phyloP scores from a whole-genome alignment of 2,888 invertebrate species.

The Perdita meconis region DNA sequence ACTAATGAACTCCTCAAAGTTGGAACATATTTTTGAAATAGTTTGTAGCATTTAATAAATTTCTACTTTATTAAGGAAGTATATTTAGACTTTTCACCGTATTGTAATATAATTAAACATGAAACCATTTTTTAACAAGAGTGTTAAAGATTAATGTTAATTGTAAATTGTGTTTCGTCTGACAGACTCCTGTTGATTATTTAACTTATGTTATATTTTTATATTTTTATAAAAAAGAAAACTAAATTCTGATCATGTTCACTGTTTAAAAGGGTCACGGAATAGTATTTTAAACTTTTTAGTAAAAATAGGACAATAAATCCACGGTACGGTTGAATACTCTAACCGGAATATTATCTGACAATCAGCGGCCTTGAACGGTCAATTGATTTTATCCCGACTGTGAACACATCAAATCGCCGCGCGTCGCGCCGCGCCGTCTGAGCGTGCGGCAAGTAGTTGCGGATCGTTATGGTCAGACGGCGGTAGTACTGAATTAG shows the following conservation, averaged over 20 bases:
- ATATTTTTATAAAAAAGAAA: too few relatives aligned
- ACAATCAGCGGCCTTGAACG: neutral
- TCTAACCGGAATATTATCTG: neutral
- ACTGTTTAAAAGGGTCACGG: neutral
- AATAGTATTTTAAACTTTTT: neutral
- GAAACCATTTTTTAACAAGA: too few relatives aligned
- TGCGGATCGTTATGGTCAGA: slow-evolving; percentile 43
- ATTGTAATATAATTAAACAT: too few relatives aligned
- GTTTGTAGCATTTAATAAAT: too few relatives aligned
- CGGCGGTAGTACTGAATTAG: slow-evolving; percentile 30
- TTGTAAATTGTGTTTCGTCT: too few relatives aligned
- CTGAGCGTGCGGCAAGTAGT: slow-evolving; percentile 25
- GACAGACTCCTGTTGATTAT: too few relatives aligned
- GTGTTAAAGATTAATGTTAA: too few relatives aligned
- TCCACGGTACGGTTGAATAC: neutral
- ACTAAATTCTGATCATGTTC: too few relatives aligned
- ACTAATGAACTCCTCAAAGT: neutral
- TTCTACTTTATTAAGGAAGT: too few relatives aligned
- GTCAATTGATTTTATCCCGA: neutral
- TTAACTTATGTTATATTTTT: too few relatives aligned
- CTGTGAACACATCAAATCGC: slow-evolving; percentile 15
- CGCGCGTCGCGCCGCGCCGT: too few relatives aligned
- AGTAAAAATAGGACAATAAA: neutral
- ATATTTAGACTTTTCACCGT: too few relatives aligned
- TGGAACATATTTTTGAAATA: neutral